Evolutionary conservation across 1,140 invertebrate species (phyloP).

Genomic region (Oryzaephilus surinamensis): DNA sequence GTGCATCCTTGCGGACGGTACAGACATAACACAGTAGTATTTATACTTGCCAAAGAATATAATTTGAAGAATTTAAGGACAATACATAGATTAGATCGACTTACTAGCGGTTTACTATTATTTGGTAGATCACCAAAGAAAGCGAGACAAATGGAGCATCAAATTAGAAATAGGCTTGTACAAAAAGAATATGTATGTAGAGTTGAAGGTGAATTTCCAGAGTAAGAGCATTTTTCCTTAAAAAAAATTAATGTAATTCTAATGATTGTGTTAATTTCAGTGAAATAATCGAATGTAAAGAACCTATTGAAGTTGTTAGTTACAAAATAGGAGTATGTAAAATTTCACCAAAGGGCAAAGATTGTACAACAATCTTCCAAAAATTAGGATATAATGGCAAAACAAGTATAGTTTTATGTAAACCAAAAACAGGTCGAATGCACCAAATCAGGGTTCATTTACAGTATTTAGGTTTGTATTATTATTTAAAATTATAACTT

Average conservation of each 20-base stretch:
- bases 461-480: constrained; percentile 76
- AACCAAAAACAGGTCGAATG: constrained; percentile 91
- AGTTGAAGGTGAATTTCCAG: constrained; percentile 93
- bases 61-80: constrained; percentile 88
- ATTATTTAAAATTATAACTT: not conserved
- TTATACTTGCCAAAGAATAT: constrained; percentile 93
- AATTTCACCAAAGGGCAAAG: constrained; percentile 81
- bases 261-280: constrained; percentile 42
- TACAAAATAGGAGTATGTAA: constrained; percentile 94
- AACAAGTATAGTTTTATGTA: constrained; percentile 86
- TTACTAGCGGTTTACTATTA: constrained; percentile 89
- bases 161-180: constrained; percentile 83
- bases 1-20: constrained; percentile 96
- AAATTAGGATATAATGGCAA: constrained; percentile 75
- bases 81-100: constrained; percentile 80
- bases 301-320: constrained; percentile 89
- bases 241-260: not conserved
- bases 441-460: constrained; percentile 99
- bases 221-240: constrained; percentile 51
- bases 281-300: constrained; percentile 68
- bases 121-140: constrained; percentile 89
- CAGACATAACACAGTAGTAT: constrained; percentile 90
- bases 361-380: constrained; percentile 82
- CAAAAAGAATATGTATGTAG: constrained; percentile 95
- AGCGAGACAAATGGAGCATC: constrained; percentile 85